Conservation (phyloP, 2,888 invertebrate genomes). For the Cheilosia urbana region DNA sequence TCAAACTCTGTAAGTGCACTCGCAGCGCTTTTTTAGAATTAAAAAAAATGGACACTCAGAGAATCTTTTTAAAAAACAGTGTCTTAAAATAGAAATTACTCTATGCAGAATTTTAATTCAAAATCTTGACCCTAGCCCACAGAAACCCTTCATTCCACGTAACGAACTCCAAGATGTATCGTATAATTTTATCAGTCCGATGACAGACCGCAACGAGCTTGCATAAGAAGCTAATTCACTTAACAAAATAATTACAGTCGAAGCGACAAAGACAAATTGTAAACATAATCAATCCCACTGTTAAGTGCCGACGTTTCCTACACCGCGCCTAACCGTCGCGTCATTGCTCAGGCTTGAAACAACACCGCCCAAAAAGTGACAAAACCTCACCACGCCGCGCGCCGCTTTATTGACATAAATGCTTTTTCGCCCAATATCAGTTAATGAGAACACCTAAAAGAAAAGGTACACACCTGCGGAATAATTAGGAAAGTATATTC, state of each 20-base stretch:
- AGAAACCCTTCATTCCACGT: no score
- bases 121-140: no score
- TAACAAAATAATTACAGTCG: no score
- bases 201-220: background rate
- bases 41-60: no score
- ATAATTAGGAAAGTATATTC: constrained; percentile 65
- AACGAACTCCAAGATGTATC: no score
- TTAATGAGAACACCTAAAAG: constrained; percentile 37
- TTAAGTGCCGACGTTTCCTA: background rate
- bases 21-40: no score
- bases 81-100: no score
- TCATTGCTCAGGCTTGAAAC: background rate
- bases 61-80: no score
- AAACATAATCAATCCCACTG: background rate
- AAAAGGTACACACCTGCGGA: constrained; percentile 59
- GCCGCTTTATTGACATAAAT: constrained; percentile 34
- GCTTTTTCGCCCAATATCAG: constrained; percentile 55
- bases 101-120: no score
- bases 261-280: background rate
- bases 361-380: constrained; percentile 2
- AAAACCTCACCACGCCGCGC: background rate
- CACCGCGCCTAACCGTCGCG: background rate
- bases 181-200: no score
- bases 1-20: no score
- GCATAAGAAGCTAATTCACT: no score